These are phyloP conservation scores for Callionymus lyra DNA, from an alignment of 2,113 vertebrate species.

Conservation along the genomic window DNA sequence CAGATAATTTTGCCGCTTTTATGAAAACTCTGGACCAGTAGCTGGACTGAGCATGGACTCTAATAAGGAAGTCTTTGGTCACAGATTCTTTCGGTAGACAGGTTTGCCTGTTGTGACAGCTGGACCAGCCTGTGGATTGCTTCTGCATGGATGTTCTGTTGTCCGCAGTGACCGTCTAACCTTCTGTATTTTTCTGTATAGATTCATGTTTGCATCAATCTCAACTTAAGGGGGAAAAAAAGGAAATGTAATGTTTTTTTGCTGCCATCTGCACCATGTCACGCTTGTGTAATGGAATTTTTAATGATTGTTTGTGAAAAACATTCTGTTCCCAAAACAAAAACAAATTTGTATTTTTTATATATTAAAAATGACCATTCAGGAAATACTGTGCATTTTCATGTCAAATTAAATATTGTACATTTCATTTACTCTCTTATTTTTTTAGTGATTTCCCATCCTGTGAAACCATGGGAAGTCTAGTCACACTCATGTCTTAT, in stretches of 20 bases:
- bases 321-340: slow-evolving; percentile 8
- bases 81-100: neutral
- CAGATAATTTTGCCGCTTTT: slow-evolving; percentile 20
- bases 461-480: slow-evolving; percentile 1
- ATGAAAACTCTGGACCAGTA: slow-evolving; percentile 32
- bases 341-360: slow-evolving; percentile 83
- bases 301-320: no score
- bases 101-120: slow-evolving; percentile 27
- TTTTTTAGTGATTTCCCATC: slow-evolving; percentile 2
- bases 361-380: slow-evolving; percentile 57
- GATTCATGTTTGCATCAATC: slow-evolving; percentile 45
- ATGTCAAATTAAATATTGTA: slow-evolving; percentile 32
- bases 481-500: no score
- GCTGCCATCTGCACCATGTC: slow-evolving; percentile 42
- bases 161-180: slow-evolving; percentile 33
- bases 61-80: slow-evolving; percentile 3
- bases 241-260: slow-evolving; percentile 14
- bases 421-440: slow-evolving; percentile 34
- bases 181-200: slow-evolving; percentile 34
- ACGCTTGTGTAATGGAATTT: slow-evolving; percentile 40
- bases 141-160: slow-evolving; percentile 63
- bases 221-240: slow-evolving; percentile 46
- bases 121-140: slow-evolving; percentile 24
- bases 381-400: slow-evolving; percentile 36
- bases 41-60: slow-evolving; percentile 32